Evolutionary conservation across 2,113 vertebrate species (phyloP).

Genomic region (Micromys minutus): DNA sequence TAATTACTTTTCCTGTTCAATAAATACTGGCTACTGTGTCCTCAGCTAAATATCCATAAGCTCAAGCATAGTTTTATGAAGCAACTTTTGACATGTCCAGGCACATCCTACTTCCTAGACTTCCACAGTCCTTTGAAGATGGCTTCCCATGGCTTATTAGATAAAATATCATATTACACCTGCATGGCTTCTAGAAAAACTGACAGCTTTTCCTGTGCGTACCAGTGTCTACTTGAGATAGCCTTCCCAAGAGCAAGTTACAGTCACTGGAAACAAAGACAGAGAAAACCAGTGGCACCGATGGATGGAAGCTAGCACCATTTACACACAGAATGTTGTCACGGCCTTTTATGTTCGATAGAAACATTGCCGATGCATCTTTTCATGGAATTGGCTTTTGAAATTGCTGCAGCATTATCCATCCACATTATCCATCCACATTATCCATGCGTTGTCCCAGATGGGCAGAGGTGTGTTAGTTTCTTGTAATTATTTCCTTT

Average conservation of each 20-base stretch:
- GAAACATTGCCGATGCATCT: neutral
- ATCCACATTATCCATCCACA: no score
- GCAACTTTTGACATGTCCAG: neutral
- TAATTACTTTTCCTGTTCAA: neutral
- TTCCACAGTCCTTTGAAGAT: neutral
- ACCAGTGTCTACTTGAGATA: neutral
- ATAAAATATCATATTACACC: neutral
- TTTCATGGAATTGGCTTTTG: neutral
- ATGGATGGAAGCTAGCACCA: neutral
- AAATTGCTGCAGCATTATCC: neutral
- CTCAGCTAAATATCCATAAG: neutral
- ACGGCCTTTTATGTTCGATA: neutral
- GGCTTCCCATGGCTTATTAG: neutral
- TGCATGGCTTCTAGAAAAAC: neutral
- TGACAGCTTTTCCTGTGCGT: neutral
- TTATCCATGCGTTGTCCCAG: accelerated
- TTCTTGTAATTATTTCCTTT: neutral
- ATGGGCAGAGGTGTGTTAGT: neutral
- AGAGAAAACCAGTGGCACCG: no score
- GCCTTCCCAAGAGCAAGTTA: no score
- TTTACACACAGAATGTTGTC: no score
- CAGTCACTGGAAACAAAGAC: neutral
- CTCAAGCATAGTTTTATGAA: neutral
- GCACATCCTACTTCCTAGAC: neutral
- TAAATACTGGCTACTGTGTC: neutral